Base-by-base conservation (phyloP, 2,797 vertebrate genomes). In the Sebastes iracundus region DNA sequence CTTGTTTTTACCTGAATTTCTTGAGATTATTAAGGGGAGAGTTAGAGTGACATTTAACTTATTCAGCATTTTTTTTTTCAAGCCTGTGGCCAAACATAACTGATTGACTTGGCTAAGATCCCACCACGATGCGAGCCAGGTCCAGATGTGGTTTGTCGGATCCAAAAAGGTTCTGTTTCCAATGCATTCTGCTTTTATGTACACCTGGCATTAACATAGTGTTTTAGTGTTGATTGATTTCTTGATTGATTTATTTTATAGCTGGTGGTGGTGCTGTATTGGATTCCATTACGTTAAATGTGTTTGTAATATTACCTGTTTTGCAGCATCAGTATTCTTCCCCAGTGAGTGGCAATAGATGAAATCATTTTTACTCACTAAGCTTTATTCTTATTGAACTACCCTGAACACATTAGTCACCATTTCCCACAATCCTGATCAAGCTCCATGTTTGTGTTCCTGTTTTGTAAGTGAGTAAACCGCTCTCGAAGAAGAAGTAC, bases 321-420 rank as follows among this genome's bases (percentile, higher is more conserved):
- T 1, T 63, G 22, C 20, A 28, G 62, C 11, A 56, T 77, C 52
- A 42, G 46, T 23, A 42, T 79, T 76, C 58, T 63, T 76, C 62
- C 72, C 64, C 42, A 35, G 53, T 74, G 42, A 59, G 27, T 70
- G 62, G 56, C 66, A 70, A 16, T 49, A 38, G 64, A 63, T 67
- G 16, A 23, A n/a, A 58, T 67, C 13, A 55, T 63, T 76, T 71
- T 66, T 66, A 64, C 8, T 55, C 13, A 9, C 56, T 38, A 38
- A 67, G 75, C 42, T 61, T 80, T 73, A 64, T 77, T 85, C 27
- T 63, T 64, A 86, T 86, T 22, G 69, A 85, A 78, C 67, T 49
- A 30, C 52, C 38, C 9, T 30, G 23, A 80, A 74, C 46, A 71
- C 70, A 79, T 83, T 72, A 75, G 73, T 81, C 32, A 77, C 63